Evolutionary conservation across 2,797 vertebrate genomes (phyloP).

Genomic region (Enteromius fasciolatus): DNA sequence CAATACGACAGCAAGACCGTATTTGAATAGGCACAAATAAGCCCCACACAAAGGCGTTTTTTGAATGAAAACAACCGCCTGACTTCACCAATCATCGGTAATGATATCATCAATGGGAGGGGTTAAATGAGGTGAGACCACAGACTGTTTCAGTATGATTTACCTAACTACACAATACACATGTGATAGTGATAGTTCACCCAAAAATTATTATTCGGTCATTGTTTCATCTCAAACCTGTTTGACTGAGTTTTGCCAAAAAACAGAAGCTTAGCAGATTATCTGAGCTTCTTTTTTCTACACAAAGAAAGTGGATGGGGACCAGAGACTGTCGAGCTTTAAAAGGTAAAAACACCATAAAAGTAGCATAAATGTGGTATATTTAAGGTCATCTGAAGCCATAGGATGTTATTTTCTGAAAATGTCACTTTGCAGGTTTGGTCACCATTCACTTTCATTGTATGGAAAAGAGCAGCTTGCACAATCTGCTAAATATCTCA

Average conservation of each 20-base stretch:
- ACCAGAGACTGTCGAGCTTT: not conserved
- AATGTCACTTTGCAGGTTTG: not conserved
- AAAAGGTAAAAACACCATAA: not conserved
- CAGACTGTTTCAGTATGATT: constrained; percentile 39
- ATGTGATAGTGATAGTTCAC: not conserved
- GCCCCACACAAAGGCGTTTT: constrained; percentile 4
- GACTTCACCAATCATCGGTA: constrained; percentile 13
- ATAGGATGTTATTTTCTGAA: not conserved
- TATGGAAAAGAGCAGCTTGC: constrained; percentile 6
- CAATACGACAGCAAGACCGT: constrained; percentile 10
- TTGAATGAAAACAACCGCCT: constrained; percentile 14
- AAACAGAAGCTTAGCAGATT: not conserved
- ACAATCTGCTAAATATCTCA: not conserved
- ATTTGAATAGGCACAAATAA: constrained; percentile 16
- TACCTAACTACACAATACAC: not conserved
- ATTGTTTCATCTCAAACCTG: not conserved
- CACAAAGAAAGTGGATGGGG: not conserved
- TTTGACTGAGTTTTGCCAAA: not conserved
- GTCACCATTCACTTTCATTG: not conserved
- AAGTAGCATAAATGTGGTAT: not conserved
- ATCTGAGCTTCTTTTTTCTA: not conserved
- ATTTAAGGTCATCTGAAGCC: not conserved
- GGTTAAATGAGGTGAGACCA: constrained; percentile 33
- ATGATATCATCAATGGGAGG: not conserved
- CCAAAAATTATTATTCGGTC: not conserved